Evolutionary conservation across 2,113 vertebrate species (phyloP).

Genomic region (Apus apus): DNA sequence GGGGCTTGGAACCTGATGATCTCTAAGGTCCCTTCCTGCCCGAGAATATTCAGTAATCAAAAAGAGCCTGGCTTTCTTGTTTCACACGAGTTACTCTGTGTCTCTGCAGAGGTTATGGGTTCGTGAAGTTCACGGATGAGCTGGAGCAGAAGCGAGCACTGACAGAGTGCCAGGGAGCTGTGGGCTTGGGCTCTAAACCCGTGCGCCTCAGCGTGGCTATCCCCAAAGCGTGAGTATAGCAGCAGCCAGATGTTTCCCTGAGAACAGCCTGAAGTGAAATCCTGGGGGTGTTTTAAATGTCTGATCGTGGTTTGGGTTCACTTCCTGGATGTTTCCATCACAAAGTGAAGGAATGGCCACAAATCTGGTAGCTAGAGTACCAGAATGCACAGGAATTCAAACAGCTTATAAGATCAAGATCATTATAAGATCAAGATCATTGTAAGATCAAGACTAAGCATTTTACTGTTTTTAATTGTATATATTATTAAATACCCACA

Average conservation of each 20-base stretch:
- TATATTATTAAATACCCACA: neutral
- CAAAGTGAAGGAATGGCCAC: neutral
- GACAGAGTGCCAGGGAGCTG: constrained; percentile 88
- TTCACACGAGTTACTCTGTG: neutral
- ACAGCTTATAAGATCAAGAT: neutral
- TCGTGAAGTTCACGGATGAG: constrained; percentile 93
- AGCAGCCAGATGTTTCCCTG: neutral
- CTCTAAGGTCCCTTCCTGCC: too few relatives aligned
- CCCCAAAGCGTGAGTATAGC: constrained; percentile 87
- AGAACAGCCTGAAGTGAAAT: neutral
- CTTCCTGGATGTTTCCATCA: neutral
- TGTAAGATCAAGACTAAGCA: neutral
- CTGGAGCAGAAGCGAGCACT: constrained; percentile 89
- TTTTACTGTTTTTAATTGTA: neutral
- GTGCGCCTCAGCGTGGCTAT: constrained; percentile 91
- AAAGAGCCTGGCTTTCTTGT: fast-evolving
- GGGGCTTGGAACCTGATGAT: too few relatives aligned
- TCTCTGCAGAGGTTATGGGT: constrained; percentile 89
- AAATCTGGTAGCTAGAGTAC: neutral
- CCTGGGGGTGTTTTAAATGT: neutral
- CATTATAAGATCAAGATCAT: too few relatives aligned
- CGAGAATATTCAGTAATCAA: too few relatives aligned
- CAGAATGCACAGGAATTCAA: neutral
- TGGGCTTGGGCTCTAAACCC: constrained; percentile 88
- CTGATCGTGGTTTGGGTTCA: neutral